Conservation (phyloP, 2,888 invertebrate genomes). For the Eristalis tenax region DNA sequence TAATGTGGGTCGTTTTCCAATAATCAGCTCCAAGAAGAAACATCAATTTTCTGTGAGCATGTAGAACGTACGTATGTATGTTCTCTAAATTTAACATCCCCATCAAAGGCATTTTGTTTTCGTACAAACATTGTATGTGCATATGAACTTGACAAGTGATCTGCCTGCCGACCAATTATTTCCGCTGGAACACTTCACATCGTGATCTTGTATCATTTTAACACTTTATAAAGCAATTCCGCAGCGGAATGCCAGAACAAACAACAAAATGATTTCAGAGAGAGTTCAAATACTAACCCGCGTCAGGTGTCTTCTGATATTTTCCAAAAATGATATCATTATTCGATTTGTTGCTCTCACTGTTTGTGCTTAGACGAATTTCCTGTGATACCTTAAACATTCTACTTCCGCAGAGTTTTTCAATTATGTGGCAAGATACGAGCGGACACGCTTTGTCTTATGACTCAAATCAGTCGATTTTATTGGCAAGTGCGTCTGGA, state of each 20-base stretch:
- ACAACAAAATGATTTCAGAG: not conserved
- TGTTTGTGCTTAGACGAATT: constrained; percentile 77
- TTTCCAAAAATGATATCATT: constrained; percentile 78
- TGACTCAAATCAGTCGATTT: constrained; percentile 16
- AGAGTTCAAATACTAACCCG: constrained; percentile 76
- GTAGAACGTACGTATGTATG: too few relatives aligned
- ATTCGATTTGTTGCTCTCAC: constrained; percentile 71
- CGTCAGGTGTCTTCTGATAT: constrained; percentile 79
- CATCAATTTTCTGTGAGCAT: too few relatives aligned
- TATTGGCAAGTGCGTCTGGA: constrained; percentile 45
- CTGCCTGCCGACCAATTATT: too few relatives aligned
- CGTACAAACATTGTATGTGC: too few relatives aligned
- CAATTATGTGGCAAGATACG: constrained; percentile 31
- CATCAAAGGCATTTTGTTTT: too few relatives aligned
- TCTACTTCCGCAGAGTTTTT: constrained; percentile 52
- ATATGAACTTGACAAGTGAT: too few relatives aligned
- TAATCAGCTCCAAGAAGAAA: too few relatives aligned
- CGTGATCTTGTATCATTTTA: too few relatives aligned
- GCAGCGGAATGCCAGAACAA: not conserved
- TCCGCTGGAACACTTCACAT: too few relatives aligned
- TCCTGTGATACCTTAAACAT: constrained; percentile 81
- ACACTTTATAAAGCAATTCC: not conserved
- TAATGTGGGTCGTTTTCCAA: too few relatives aligned
- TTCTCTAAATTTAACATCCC: too few relatives aligned
- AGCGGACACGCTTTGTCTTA: constrained; percentile 22